Base-by-base conservation (phyloP, 2,888 invertebrate species). In the Diachrysia chrysitis region DNA sequence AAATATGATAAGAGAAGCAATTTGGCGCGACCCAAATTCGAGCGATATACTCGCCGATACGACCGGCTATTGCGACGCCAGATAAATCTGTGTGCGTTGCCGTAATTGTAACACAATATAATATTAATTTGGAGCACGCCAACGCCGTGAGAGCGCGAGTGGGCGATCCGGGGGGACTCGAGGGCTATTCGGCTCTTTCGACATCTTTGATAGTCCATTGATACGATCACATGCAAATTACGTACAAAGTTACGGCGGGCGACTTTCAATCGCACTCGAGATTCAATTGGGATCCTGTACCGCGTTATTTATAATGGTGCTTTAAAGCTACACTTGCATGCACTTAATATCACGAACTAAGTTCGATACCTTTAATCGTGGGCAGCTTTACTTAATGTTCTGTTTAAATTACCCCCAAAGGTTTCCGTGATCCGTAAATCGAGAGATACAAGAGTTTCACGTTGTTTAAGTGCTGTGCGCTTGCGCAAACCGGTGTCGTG, bases 41-140 rank as follows among this genome's bases (percentile, higher is more conserved):
- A 78, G 66, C 83, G 85, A 85, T 85, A 84, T 78, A 80, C 73
- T 74, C 69, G 81, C 80, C 73, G 86, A 85, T 87, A 86, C 78
- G 82, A 73, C 70, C 48, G 55, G 73, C 81, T 83, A 83, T 87
- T 87, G 85, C 85, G 79, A 81, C 77, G 85, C 77, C 84, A 81
- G 85, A 85, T 84, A 84, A 82, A 83, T 87, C 85, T 85, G 84
- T 83, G 73, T 84, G 80, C 84, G 83, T 85, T 84, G 87, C 86
- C 84, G 85, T 89, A 88, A 87, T 89, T 90, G 90, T 89, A 88
- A 85, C 88, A 90, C 89, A 87, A 89, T 90, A 87, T 88, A 81
- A 87, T 87, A 88, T 90, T 89, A 89, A 90, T 90, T 88, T 90
- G 85, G 86, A 86, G 84, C 88, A 85, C 87, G 89, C 90, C 89